Percentiles rank a stretch among this genome's conserved stretches.
phyloP scores from a whole-genome alignment of 2,113 vertebrate genomes.

The Corvus cornix region DNA sequence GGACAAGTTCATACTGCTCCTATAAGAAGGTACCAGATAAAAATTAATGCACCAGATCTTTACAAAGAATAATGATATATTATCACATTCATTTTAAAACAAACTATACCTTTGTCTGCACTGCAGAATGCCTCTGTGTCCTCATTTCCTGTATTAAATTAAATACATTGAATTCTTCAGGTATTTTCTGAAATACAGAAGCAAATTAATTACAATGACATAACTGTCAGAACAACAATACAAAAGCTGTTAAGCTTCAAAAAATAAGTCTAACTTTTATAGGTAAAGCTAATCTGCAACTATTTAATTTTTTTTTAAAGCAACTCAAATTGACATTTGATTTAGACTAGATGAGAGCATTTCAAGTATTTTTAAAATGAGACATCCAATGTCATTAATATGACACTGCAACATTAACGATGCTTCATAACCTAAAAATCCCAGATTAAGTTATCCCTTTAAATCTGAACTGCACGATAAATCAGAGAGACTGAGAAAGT shows the following conservation, averaged over 20 bases:
- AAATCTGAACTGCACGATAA: background rate
- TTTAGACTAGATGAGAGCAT: background rate
- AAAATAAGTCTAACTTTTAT: background rate
- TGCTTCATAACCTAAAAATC: background rate
- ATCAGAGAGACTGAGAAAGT: background rate
- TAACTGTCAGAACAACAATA: background rate
- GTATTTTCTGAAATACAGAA: slow-evolving; percentile 88
- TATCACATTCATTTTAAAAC: background rate
- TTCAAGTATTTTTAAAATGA: background rate
- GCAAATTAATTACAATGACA: background rate
- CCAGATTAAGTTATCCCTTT: background rate
- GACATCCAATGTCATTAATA: background rate
- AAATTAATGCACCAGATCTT: background rate
- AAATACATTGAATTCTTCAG: slow-evolving; percentile 97
- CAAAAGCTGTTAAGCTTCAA: background rate
- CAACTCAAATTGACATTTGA: background rate
- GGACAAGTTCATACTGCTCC: slow-evolving; percentile 98
- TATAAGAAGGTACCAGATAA: slow-evolving; percentile 20
- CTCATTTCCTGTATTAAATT: slow-evolving; percentile 99
- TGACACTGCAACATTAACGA: background rate
- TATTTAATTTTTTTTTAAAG: background rate
- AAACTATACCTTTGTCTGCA: slow-evolving; percentile 92
- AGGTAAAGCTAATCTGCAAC: background rate
- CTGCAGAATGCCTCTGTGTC: slow-evolving; percentile 96
- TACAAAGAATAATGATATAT: background rate